A percentile compares a stretch with the other conserved stretches of the same genome.
Evolutionary conservation across 2,113 vertebrate genomes (phyloP).

Genomic region (Burhinus bistriatus): DNA sequence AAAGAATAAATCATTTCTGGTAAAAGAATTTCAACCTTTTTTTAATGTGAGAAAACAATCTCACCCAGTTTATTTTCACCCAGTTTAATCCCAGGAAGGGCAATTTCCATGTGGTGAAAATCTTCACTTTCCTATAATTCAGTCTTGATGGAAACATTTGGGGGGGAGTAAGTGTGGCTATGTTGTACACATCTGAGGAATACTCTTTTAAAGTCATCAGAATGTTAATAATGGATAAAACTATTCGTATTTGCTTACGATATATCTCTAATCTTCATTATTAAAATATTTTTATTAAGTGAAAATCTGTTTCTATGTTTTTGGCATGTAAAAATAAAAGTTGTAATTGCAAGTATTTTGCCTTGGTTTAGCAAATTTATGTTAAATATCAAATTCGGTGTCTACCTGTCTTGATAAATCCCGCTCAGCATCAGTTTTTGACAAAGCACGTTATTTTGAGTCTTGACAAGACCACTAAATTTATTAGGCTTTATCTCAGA

Average conservation of each 20-base stretch:
- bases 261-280: not conserved
- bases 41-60: not conserved
- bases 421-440: not conserved
- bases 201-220: not conserved
- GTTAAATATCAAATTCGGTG: not conserved
- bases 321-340: not conserved
- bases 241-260: not conserved
- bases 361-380: not conserved
- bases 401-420: not conserved
- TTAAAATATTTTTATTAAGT: not conserved
- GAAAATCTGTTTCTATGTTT: not conserved
- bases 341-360: not conserved
- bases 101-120: not conserved
- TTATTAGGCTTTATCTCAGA: constrained; percentile 24
- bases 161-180: accelerated
- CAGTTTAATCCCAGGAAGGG: not conserved
- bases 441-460: not conserved
- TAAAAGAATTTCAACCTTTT: not conserved
- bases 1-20: not conserved
- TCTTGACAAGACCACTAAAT: constrained; percentile 4
- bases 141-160: not conserved
- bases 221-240: not conserved
- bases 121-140: accelerated
- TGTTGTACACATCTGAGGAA: not conserved
- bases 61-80: not conserved